Evolutionary conservation across 2,113 vertebrate species (phyloP).

Genomic region (Progne subis): DNA sequence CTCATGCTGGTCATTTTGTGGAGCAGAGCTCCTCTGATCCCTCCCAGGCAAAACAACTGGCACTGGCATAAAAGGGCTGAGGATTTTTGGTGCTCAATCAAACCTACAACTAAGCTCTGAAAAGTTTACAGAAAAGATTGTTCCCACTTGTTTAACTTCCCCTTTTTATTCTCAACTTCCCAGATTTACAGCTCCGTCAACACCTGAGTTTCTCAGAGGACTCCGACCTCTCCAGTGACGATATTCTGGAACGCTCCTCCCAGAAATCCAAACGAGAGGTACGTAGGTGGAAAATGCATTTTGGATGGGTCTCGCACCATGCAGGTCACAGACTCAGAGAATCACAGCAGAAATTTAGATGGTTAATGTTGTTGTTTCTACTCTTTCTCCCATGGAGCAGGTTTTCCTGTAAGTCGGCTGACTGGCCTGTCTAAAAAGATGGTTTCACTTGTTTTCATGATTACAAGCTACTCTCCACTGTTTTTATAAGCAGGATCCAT

Average conservation of each 20-base stretch:
- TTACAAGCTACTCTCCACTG: background rate
- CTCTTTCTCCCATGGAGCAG: background rate
- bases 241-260: conserved; percentile 89
- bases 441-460: background rate
- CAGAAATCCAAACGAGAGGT: conserved; percentile 95
- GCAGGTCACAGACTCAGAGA: background rate
- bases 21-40: background rate
- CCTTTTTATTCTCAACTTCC: background rate
- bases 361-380: background rate
- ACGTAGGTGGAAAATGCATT: conserved; percentile 19
- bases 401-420: background rate
- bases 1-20: background rate
- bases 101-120: background rate
- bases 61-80: background rate
- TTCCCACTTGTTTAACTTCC: background rate
- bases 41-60: background rate
- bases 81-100: background rate
- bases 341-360: background rate
- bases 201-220: conserved; percentile 96
- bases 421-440: background rate
- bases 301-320: background rate
- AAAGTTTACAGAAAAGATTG: background rate
- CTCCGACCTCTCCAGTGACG: conserved; percentile 95
- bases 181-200: conserved; percentile 86
- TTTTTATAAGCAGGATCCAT: background rate